These are phyloP conservation scores for Pithecia hirsuta DNA, from an alignment of 2,797 vertebrate genomes.

Conservation along the genomic window DNA sequence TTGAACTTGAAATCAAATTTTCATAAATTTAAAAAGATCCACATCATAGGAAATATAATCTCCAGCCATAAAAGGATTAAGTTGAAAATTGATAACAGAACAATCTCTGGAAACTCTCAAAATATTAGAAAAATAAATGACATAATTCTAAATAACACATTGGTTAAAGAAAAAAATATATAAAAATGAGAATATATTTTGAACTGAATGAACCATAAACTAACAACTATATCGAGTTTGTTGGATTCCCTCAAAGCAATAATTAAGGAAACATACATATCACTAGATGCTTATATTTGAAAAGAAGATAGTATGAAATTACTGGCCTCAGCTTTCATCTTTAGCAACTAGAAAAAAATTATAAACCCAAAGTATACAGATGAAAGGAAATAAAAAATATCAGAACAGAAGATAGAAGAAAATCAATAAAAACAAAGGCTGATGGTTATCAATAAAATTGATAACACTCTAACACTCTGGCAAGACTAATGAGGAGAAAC, in stretches of 20 bases:
- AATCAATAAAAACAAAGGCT: background rate
- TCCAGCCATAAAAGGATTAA: background rate
- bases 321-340: background rate
- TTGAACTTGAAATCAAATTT: background rate
- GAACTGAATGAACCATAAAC: background rate
- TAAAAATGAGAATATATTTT: background rate
- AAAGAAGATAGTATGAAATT: background rate
- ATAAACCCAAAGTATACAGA: background rate
- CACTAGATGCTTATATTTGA: background rate
- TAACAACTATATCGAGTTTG: background rate
- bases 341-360: background rate
- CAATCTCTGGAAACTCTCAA: background rate
- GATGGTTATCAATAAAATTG: background rate
- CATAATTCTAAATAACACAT: background rate
- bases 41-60: background rate
- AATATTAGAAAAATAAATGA: background rate
- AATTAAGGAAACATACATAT: background rate
- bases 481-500: background rate
- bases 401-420: background rate
- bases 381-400: background rate
- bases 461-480: background rate
- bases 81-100: background rate
- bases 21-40: background rate
- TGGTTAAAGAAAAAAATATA: background rate
- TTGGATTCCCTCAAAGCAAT: background rate